A percentile compares a stretch with the other conserved stretches of the same genome.
Conservation (phyloP, 2,797 vertebrate species). For the Crocodylus rhombifer region DNA sequence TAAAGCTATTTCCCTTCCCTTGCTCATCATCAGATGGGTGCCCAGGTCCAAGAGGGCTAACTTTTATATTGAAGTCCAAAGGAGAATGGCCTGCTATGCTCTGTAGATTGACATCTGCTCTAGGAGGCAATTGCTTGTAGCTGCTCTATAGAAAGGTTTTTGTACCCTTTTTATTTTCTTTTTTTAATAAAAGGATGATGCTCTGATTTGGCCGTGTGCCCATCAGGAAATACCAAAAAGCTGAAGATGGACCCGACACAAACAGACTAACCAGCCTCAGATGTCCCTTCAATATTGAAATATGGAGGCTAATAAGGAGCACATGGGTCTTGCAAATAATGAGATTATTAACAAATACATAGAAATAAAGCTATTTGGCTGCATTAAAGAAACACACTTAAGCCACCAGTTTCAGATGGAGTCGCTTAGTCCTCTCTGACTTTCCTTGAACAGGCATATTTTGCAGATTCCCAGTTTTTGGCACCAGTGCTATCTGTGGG, state of each 20-base stretch:
- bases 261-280: constrained; percentile 77
- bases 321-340: constrained; percentile 62
- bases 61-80: rapidly evolving
- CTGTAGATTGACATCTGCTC: background rate
- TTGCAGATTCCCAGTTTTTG: background rate
- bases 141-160: background rate
- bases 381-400: background rate
- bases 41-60: background rate
- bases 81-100: background rate
- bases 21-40: background rate
- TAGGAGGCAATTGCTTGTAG: background rate
- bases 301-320: constrained; percentile 63
- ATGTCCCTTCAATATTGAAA: constrained; percentile 52
- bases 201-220: constrained; percentile 36
- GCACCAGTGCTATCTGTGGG: background rate
- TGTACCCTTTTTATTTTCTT: background rate
- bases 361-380: constrained; percentile 46
- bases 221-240: constrained; percentile 75
- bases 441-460: background rate
- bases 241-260: constrained; percentile 70
- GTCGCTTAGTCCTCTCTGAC: background rate
- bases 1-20: background rate
- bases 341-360: constrained; percentile 55
- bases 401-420: constrained; percentile 1
- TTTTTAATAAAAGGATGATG: constrained; percentile 8